Conservation (phyloP, 2,888 invertebrate genomes). For the Hyposoter dolosus region DNA sequence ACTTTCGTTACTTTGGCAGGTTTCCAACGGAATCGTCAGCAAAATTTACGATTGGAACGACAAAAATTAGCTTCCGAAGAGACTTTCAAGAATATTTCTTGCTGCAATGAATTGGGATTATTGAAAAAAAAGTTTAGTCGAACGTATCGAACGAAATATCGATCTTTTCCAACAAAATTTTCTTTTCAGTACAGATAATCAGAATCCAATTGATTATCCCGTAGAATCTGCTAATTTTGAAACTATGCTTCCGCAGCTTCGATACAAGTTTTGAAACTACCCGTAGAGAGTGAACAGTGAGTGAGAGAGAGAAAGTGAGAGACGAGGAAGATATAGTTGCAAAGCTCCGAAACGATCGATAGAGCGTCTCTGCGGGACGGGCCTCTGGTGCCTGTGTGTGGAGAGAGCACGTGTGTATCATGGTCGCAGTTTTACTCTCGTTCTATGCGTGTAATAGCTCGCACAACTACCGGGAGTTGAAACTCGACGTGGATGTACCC, state of each 20-base stretch:
- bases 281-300: neutral
- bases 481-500: neutral
- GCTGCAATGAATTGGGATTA: too few species aligned
- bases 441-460: conserved; percentile 25
- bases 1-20: too few species aligned
- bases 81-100: too few species aligned
- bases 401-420: conserved; percentile 37
- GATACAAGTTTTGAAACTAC: neutral
- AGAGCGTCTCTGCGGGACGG: conserved; percentile 58
- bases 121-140: too few species aligned
- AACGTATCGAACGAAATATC: too few species aligned
- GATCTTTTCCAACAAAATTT: too few species aligned
- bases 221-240: neutral
- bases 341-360: conserved; percentile 67
- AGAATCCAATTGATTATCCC: neutral
- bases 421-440: conserved; percentile 16
- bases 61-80: too few species aligned
- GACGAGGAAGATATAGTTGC: conserved; percentile 30
- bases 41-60: too few species aligned
- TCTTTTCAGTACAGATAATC: neutral
- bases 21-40: too few species aligned
- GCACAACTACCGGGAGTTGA: conserved; percentile 3
- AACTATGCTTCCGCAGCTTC: neutral
- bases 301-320: conserved; percentile 5
- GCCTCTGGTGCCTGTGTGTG: conserved; percentile 32